Conservation (phyloP, 1,140 invertebrate genomes). For the Maconellicoccus hirsutus region DNA sequence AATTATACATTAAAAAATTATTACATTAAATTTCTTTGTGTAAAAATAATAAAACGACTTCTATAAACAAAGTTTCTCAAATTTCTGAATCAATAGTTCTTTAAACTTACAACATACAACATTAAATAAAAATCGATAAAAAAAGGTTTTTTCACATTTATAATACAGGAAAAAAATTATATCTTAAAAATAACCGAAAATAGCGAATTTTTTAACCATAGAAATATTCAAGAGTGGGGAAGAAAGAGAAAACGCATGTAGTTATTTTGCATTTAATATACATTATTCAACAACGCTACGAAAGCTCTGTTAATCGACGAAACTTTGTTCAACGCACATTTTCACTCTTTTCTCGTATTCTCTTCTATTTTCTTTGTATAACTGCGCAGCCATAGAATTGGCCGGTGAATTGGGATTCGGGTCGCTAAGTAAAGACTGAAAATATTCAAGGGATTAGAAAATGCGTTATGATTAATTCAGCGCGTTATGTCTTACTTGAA, state of each 20-base stretch:
- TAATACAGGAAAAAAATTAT: neutral
- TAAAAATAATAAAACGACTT: slow-evolving; percentile 10
- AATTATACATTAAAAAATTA: slow-evolving; percentile 10
- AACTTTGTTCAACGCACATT: slow-evolving; percentile 91
- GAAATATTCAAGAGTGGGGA: neutral
- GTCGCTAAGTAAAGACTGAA: slow-evolving; percentile 83
- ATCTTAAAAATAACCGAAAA: neutral
- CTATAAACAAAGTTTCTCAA: neutral
- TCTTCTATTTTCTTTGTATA: slow-evolving; percentile 87
- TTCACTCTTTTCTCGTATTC: slow-evolving; percentile 96
- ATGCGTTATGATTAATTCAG: neutral
- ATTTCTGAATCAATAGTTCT: neutral
- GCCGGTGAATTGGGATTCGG: slow-evolving; percentile 94
- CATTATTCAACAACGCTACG: neutral
- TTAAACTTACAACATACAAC: neutral
- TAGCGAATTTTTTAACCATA: neutral
- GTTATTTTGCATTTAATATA: neutral
- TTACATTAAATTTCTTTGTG: neutral
- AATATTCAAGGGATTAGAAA: neutral
- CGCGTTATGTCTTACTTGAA: slow-evolving; percentile 32
- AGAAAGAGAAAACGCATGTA: neutral
- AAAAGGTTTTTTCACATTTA: neutral
- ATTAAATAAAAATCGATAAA: slow-evolving; percentile 1
- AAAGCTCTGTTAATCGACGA: slow-evolving; percentile 60
- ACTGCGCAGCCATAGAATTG: slow-evolving; percentile 89